Conservation (phyloP, 2,797 vertebrate species). For the Poecile montanus region DNA sequence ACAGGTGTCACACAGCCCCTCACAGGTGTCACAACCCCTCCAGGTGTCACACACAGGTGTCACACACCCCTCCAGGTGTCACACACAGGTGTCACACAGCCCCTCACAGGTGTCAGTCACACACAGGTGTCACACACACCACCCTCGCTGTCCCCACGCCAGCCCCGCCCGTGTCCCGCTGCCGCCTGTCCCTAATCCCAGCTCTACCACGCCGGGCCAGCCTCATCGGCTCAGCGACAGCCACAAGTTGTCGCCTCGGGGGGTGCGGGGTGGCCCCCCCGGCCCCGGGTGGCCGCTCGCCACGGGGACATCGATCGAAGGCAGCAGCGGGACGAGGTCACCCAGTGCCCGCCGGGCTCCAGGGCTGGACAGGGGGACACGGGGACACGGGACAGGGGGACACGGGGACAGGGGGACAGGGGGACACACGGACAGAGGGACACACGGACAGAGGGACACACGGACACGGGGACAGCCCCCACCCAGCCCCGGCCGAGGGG, state of each 20-base stretch:
- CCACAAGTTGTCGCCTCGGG: neutral
- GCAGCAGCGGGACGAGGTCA: neutral
- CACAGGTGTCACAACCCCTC: no score
- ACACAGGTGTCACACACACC: no score
- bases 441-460: no score
- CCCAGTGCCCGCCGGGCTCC: neutral
- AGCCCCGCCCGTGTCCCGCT: neutral
- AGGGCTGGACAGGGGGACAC: neutral
- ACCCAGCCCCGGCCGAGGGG: neutral
- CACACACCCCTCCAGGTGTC: no score
- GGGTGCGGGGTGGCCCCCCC: neutral
- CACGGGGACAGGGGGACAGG: neutral
- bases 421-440: neutral
- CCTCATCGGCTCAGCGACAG: neutral
- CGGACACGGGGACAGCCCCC: no score
- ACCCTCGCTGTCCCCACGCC: neutral
- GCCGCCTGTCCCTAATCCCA: neutral
- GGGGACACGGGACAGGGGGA: neutral
- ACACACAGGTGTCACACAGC: no score
- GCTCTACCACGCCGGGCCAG: rapidly evolving
- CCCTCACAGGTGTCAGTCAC: no score
- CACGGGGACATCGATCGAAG: neutral
- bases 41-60: no score
- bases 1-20: no score
- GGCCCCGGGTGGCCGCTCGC: neutral